Conservation (phyloP, 2,888 invertebrate genomes). For the Seira ritae region DNA sequence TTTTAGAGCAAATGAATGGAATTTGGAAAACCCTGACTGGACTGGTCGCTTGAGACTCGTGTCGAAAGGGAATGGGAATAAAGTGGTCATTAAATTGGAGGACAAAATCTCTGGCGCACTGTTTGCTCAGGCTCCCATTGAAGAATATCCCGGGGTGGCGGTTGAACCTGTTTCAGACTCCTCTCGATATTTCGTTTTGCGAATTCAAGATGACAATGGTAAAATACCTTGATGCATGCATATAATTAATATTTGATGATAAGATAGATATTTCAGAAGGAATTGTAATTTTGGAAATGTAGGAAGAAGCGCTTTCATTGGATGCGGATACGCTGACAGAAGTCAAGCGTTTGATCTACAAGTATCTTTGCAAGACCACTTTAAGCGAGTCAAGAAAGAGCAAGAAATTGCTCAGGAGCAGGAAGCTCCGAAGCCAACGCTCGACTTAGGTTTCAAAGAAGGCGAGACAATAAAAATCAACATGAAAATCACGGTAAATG, state of each 20-base stretch:
- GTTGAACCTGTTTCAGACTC: slow-evolving; percentile 96
- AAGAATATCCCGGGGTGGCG: slow-evolving; percentile 95
- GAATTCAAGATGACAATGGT: slow-evolving; percentile 96
- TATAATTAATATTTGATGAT: too few relatives aligned
- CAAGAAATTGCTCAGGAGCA: slow-evolving; percentile 83
- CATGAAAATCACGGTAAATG: slow-evolving; percentile 92
- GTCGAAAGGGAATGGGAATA: slow-evolving; percentile 89
- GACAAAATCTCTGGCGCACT: slow-evolving; percentile 95
- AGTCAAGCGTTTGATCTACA: slow-evolving; percentile 99
- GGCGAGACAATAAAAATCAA: slow-evolving; percentile 99
- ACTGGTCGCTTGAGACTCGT: slow-evolving; percentile 93
- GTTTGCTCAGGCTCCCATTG: slow-evolving; percentile 95
- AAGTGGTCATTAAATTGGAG: slow-evolving; percentile 95
- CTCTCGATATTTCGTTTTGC: slow-evolving; percentile 96
- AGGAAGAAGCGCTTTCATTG: slow-evolving; percentile 93
- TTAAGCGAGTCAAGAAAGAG: slow-evolving; percentile 93
- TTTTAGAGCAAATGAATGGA: slow-evolving; percentile 98
- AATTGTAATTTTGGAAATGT: slow-evolving; percentile 18
- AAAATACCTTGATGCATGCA: slow-evolving; percentile 67
- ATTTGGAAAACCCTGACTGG: slow-evolving; percentile 98
- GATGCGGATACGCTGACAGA: slow-evolving; percentile 97
- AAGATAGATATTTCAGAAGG: too few relatives aligned
- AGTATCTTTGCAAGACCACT: slow-evolving; percentile 98
- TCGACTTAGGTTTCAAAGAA: slow-evolving; percentile 98
- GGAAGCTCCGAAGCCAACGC: slow-evolving; percentile 83